Percentiles rank a stretch among this genome's conserved stretches.
Evolutionary conservation across 1,140 invertebrate genomes (phyloP).

Genomic region (Maniola jurtina): DNA sequence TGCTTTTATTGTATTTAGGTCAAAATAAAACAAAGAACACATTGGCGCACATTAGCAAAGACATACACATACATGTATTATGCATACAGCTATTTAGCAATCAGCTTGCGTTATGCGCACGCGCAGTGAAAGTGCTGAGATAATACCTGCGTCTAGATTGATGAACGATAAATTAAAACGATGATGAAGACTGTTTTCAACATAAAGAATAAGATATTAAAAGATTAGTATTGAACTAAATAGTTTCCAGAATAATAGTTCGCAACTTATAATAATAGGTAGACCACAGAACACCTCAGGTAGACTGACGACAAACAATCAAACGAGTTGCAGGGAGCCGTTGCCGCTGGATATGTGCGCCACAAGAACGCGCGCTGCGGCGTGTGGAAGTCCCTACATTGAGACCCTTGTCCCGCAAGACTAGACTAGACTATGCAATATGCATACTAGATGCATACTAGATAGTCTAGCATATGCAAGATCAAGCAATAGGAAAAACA

Average conservation of each 20-base stretch:
- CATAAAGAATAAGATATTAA: neutral
- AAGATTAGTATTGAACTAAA: neutral
- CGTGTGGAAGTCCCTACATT: too few species aligned
- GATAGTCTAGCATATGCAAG: too few species aligned
- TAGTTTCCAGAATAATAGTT: neutral
- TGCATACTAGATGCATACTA: too few species aligned
- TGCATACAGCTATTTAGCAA: constrained; percentile 25
- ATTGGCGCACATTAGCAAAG: constrained; percentile 1
- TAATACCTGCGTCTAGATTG: constrained; percentile 15
- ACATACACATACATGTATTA: constrained; percentile 6
- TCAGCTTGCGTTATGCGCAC: constrained; percentile 23
- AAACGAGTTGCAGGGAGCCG: too few species aligned
- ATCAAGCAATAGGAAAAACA: too few species aligned
- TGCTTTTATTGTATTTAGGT: neutral
- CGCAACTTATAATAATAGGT: too few species aligned
- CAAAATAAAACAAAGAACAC: constrained; percentile 5
- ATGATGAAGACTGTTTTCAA: neutral
- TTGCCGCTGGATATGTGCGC: too few species aligned
- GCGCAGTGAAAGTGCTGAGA: constrained; percentile 34
- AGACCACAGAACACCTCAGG: too few species aligned
- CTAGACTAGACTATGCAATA: too few species aligned
- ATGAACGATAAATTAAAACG: constrained; percentile 7
- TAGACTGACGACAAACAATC: too few species aligned
- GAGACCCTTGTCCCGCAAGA: too few species aligned
- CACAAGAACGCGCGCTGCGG: too few species aligned